Percentiles rank a stretch among this genome's conserved stretches.
phyloP scores from a whole-genome alignment of 2,113 vertebrate genomes.

The Neogobius melanostomus region DNA sequence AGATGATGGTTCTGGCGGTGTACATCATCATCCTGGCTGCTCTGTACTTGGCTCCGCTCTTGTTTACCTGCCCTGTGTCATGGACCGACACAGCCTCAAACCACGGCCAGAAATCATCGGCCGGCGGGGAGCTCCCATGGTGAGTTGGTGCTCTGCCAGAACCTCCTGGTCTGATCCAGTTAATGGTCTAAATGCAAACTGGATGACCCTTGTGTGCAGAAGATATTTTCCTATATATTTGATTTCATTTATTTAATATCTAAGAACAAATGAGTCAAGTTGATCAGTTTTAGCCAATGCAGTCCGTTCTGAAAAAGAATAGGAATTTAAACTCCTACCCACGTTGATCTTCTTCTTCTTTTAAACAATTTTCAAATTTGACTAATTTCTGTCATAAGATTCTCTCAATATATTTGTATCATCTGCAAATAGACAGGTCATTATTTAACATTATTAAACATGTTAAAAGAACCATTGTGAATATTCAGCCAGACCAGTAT shows the following conservation, averaged over 20 bases:
- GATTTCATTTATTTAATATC: neutral
- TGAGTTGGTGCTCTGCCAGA: constrained; percentile 52
- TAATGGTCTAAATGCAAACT: constrained; percentile 15
- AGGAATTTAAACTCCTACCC: no score
- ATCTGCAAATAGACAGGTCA: no score
- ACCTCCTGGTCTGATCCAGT: constrained; percentile 27
- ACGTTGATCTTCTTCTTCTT: no score
- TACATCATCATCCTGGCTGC: constrained; percentile 82
- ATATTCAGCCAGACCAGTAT: no score
- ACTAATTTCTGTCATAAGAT: no score
- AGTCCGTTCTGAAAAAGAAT: no score
- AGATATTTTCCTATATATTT: neutral
- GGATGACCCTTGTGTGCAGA: neutral
- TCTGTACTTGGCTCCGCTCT: constrained; percentile 87
- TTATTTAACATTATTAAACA: no score
- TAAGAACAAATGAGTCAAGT: no score
- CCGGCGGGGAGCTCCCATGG: constrained; percentile 91
- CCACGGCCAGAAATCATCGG: constrained; percentile 86
- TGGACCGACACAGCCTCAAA: constrained; percentile 84
- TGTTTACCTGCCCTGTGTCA: constrained; percentile 93
- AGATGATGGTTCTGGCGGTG: constrained; percentile 79
- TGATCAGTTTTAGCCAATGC: no score
- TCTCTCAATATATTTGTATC: no score
- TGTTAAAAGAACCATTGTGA: no score
- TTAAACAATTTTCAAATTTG: no score